Percentiles rank a stretch among this genome's conserved stretches.
Evolutionary conservation across 2,888 invertebrate genomes (phyloP).

Genomic region (Meteorus cinctellus): DNA sequence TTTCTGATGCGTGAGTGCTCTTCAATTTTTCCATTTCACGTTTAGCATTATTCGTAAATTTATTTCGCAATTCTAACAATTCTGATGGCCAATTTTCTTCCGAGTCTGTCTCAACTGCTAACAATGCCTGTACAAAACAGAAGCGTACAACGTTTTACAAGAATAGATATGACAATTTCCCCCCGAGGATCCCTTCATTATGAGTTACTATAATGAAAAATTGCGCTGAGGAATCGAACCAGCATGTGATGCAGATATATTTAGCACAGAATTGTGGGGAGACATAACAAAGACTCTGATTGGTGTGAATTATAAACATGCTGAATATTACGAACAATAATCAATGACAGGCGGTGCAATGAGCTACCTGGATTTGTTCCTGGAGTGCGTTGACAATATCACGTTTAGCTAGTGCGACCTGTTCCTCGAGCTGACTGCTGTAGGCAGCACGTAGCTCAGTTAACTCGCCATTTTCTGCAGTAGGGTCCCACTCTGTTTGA

Average conservation of each 20-base stretch:
- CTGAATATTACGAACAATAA: slow-evolving; percentile 21
- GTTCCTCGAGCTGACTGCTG: slow-evolving; percentile 75
- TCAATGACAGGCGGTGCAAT: slow-evolving; percentile 30
- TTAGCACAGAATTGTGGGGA: not conserved
- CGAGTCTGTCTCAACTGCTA: slow-evolving; percentile 80
- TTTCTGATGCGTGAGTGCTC: slow-evolving; percentile 78
- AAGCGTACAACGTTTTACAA: not conserved
- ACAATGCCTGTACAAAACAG: slow-evolving; percentile 77
- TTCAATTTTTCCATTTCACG: slow-evolving; percentile 77
- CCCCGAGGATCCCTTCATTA: not conserved
- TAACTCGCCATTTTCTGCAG: slow-evolving; percentile 65
- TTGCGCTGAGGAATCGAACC: not conserved
- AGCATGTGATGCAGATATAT: not conserved
- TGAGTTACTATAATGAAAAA: not conserved
- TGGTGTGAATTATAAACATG: slow-evolving; percentile 6
- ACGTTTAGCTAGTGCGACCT: slow-evolving; percentile 79
- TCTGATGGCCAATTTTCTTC: slow-evolving; percentile 85
- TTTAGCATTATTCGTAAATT: slow-evolving; percentile 81
- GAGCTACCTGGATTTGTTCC: slow-evolving; percentile 83
- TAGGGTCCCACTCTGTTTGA: slow-evolving; percentile 69
- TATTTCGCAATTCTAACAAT: slow-evolving; percentile 82
- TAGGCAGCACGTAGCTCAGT: slow-evolving; percentile 66
- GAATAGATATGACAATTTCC: not conserved
- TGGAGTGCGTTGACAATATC: slow-evolving; percentile 82
- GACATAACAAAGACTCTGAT: slow-evolving; percentile 4